phyloP scores from a whole-genome alignment of 2,113 vertebrate genomes.

The Protobothrops flavoviridis region DNA sequence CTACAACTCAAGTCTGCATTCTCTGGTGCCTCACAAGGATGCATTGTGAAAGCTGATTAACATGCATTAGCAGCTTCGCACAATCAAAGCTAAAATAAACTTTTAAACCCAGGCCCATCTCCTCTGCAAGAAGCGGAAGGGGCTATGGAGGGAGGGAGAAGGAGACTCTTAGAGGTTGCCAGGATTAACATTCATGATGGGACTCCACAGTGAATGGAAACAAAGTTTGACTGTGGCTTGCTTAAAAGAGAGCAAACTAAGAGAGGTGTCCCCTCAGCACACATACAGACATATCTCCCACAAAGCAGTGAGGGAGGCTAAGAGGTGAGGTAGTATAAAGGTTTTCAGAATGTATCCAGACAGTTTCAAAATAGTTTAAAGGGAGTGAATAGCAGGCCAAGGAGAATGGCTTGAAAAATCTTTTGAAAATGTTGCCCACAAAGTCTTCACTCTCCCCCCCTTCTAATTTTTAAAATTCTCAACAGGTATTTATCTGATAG shows the following conservation, averaged over 20 bases:
- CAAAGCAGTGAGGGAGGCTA: background rate
- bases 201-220: slow-evolving; percentile 64
- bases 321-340: background rate
- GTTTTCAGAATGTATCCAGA: slow-evolving; percentile 56
- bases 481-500: background rate
- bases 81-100: slow-evolving; percentile 70
- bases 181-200: slow-evolving; percentile 69
- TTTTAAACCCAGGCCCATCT: slow-evolving; percentile 70
- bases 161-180: slow-evolving; percentile 41
- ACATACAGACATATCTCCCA: slow-evolving; percentile 32
- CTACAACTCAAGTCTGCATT: slow-evolving; percentile 58
- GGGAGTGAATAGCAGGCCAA: slow-evolving; percentile 52
- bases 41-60: slow-evolving; percentile 66
- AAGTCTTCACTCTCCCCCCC: background rate
- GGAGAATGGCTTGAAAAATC: slow-evolving; percentile 21
- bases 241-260: slow-evolving; percentile 73
- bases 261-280: slow-evolving; percentile 44
- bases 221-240: slow-evolving; percentile 76
- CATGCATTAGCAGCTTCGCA: slow-evolving; percentile 68
- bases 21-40: slow-evolving; percentile 47
- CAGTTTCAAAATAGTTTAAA: slow-evolving; percentile 79
- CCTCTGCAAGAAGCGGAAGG: slow-evolving; percentile 67
- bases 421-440: background rate
- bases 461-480: background rate
- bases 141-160: slow-evolving; percentile 14